Conservation (phyloP, 1,140 invertebrate genomes). For the Penaeus japonicus region DNA sequence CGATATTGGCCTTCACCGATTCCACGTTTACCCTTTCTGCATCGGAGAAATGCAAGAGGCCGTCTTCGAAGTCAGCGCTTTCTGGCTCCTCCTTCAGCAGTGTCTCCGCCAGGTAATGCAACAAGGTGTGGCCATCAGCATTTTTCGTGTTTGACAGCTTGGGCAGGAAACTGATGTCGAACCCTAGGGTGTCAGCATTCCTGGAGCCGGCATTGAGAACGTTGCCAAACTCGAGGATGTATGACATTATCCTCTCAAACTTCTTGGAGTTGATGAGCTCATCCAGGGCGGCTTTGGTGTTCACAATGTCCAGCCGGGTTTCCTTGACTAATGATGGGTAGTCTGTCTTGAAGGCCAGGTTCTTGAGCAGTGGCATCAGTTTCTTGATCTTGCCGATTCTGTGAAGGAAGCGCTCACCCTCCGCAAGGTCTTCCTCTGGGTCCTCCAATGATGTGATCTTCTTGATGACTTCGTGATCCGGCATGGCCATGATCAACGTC, state of each 20-base stretch:
- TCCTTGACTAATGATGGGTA: constrained; percentile 59
- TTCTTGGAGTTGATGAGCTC: constrained; percentile 90
- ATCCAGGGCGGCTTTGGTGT: constrained; percentile 93
- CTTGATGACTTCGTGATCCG: constrained; percentile 86
- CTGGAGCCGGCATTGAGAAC: constrained; percentile 94
- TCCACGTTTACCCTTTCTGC: constrained; percentile 57
- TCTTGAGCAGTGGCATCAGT: constrained; percentile 84
- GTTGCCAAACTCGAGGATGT: constrained; percentile 91
- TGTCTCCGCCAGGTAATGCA: constrained; percentile 91
- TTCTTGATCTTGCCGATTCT: constrained; percentile 84
- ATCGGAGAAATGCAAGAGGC: constrained; percentile 54
- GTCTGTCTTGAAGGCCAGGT: constrained; percentile 83
- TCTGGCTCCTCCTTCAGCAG: constrained; percentile 90
- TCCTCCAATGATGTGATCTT: constrained; percentile 65
- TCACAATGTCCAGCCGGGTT: constrained; percentile 81
- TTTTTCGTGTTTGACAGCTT: constrained; percentile 95
- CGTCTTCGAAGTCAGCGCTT: constrained; percentile 55
- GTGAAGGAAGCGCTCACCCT: constrained; percentile 88
- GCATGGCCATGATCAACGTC: constrained; percentile 78
- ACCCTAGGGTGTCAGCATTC: constrained; percentile 92
- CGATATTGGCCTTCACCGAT: constrained; percentile 54
- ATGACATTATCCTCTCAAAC: constrained; percentile 87
- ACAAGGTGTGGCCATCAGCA: constrained; percentile 89
- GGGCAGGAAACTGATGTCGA: constrained; percentile 94
- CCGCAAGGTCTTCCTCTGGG: constrained; percentile 82